Evolutionary conservation across 2,888 invertebrate species (phyloP).

Genomic region (Periphyllus acericola): DNA sequence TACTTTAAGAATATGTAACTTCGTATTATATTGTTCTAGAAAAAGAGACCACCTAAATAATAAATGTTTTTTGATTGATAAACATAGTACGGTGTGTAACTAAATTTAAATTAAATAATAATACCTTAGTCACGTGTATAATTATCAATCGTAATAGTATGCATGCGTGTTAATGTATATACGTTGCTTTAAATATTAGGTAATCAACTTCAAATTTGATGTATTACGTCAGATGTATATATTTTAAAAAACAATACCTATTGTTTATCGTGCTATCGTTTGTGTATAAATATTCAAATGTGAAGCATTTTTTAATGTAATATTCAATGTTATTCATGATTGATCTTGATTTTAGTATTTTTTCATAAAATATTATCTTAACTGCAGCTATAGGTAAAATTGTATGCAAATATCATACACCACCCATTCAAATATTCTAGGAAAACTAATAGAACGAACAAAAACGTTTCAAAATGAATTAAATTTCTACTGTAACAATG

Average conservation of each 20-base stretch:
- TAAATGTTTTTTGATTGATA: not conserved
- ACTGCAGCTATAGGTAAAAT: too few relatives aligned
- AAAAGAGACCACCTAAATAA: not conserved
- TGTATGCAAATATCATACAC: too few relatives aligned
- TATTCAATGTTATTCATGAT: not conserved
- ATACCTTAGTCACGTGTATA: slow-evolving; percentile 2
- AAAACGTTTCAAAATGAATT: too few relatives aligned
- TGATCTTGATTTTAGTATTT: not conserved
- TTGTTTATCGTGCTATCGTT: not conserved
- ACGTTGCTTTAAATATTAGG: slow-evolving; percentile 21
- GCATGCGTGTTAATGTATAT: slow-evolving; percentile 4
- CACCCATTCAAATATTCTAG: too few relatives aligned
- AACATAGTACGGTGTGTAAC: not conserved
- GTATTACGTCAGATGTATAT: not conserved
- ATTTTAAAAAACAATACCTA: slow-evolving; percentile 15
- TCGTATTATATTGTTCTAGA: not conserved
- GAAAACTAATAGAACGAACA: too few relatives aligned
- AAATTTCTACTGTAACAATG: too few relatives aligned
- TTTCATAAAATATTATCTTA: not conserved
- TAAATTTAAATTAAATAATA: not conserved
- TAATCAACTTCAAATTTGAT: slow-evolving; percentile 6
- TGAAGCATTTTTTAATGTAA: not conserved
- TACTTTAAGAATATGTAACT: too few relatives aligned
- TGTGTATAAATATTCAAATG: not conserved
- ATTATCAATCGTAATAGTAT: slow-evolving; percentile 24